Base-by-base conservation (phyloP, 2,888 invertebrate species). In the Lasioglossum figueresi region DNA sequence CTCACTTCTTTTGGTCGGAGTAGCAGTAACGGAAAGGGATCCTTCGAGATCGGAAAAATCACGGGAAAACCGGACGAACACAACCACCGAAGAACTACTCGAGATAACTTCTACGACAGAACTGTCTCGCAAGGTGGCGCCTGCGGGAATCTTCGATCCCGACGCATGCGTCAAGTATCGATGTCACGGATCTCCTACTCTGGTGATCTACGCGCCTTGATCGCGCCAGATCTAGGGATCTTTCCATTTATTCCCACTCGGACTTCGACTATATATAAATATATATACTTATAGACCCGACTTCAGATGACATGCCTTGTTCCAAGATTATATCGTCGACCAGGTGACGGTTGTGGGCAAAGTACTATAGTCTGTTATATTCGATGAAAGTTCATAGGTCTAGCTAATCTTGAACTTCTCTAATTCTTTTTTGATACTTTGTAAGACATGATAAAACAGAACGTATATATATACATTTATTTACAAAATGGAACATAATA, bases 41-140 rank as follows among this genome's bases (percentile, higher is more conserved):
- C 88, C 86, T 83, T 82, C 78, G 82, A 82, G 82, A 87, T 81
- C 71, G 87, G 79, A 84, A 88, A 91, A 86, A 89, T 89, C 91
- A 88, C 89, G 73, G 78, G 87, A 90, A 91, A 91, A 91, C 91
- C 89, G 87, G 89, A 88, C 86, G 84, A 90, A 89, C 91, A 90
- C 92, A 89, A 92, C 92, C 88, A 90, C 88, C 88, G 88, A 88
- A 87, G 85, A 85, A 91, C 92, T 89, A 89, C 88, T 92, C 91
- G 88, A 89, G 90, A 91, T 92, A 92, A 93, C 93, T 93, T 91
- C 93, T 91, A 89, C 91, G 92, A 92, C 91, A 90, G 89, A 87
- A 93, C 92, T 93, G 88, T 85, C 85, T 90, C 93, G 86, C 91
- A 88, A 93, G 93, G 92, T 92, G 93, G 93, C 93, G 93, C 91